Conservation (phyloP, 2,113 vertebrate species). For the Amia ocellicauda region DNA sequence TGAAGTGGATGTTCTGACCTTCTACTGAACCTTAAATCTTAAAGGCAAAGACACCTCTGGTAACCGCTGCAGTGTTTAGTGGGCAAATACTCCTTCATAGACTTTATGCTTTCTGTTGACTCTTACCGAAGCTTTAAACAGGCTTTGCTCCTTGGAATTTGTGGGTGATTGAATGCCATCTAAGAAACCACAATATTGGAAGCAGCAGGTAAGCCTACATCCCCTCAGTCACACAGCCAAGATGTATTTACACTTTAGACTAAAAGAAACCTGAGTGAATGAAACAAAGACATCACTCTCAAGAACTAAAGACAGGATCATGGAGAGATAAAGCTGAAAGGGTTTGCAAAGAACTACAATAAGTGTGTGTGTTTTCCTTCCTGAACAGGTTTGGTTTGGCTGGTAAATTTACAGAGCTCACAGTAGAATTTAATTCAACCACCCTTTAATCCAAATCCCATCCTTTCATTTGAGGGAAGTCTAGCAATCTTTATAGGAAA, state of each 20-base stretch:
- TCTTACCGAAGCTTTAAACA: background rate
- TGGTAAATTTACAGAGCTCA: conserved; percentile 29
- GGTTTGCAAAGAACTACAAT: conserved; percentile 60
- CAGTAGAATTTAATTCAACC: no score
- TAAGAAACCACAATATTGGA: background rate
- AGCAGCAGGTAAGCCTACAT: conserved; percentile 42
- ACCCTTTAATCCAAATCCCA: no score
- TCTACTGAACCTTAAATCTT: conserved; percentile 1
- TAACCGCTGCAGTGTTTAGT: background rate
- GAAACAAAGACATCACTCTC: conserved; percentile 50
- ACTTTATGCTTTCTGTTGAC: background rate
- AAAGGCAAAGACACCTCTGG: background rate
- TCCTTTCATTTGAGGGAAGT: no score
- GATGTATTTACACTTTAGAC: conserved; percentile 37
- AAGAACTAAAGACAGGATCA: conserved; percentile 45
- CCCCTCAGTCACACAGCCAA: conserved; percentile 26
- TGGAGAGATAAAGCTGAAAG: conserved; percentile 55
- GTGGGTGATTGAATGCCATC: background rate
- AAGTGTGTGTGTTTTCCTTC: conserved; percentile 40
- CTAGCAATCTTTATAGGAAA: no score
- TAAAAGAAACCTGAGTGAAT: conserved; percentile 42
- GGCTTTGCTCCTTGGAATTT: background rate
- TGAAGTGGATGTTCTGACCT: conserved; percentile 9
- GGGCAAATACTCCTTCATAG: background rate
- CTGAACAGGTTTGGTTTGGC: conserved; percentile 53